Conservation (phyloP, 2,113 vertebrate species). For the Chaetodon trifascialis region DNA sequence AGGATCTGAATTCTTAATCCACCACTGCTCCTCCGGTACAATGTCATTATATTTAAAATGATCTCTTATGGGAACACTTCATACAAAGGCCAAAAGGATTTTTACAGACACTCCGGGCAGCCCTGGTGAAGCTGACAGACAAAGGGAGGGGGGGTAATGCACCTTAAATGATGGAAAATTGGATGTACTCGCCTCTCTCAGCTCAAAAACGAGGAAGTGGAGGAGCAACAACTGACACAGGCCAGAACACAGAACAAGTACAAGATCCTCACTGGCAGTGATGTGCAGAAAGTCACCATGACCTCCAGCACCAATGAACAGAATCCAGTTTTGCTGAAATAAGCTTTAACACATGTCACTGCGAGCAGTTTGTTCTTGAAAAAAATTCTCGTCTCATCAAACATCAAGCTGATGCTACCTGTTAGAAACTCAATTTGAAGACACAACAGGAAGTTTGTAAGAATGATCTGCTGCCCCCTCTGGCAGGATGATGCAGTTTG, state of each 20-base stretch:
- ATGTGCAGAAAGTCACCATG: constrained; percentile 6
- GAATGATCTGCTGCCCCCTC: too few relatives aligned
- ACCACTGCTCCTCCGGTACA: not conserved
- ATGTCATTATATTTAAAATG: constrained; percentile 15
- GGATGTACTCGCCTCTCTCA: not conserved
- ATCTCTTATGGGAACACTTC: constrained; percentile 12
- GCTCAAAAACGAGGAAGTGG: constrained; percentile 38
- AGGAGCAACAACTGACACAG: constrained; percentile 7
- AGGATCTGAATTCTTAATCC: too few relatives aligned
- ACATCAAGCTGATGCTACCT: not conserved
- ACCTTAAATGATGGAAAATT: constrained; percentile 41
- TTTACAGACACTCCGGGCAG: constrained; percentile 6
- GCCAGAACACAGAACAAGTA: constrained; percentile 10
- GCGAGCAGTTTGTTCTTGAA: too few relatives aligned
- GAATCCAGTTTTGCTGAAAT: not conserved
- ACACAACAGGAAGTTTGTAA: not conserved
- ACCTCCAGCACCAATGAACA: constrained; percentile 9
- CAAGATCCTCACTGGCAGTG: not conserved
- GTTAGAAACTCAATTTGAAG: too few relatives aligned
- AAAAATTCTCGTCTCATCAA: too few relatives aligned
- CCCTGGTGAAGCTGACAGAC: not conserved
- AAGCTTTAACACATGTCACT: not conserved
- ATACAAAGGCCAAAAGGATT: not conserved
- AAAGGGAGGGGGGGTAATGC: not conserved
- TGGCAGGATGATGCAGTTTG: too few relatives aligned